A percentile compares a stretch with the other conserved stretches of the same genome.
Conservation (phyloP, 2,888 invertebrate species). For the Odontocerum albicorne region DNA sequence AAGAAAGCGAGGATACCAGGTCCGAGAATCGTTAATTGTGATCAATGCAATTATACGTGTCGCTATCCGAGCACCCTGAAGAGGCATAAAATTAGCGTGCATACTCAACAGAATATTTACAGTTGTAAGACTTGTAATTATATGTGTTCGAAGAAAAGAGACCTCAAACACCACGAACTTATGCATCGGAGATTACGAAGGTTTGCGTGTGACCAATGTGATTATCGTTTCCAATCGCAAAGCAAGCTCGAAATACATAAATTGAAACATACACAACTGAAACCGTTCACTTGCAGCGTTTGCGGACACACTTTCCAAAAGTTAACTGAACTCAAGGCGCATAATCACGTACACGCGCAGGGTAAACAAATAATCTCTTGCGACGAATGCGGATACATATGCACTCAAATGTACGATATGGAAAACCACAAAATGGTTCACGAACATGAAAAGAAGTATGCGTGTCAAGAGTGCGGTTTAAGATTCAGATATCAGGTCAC, state of each 20-base stretch:
- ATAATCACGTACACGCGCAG: conserved; percentile 14
- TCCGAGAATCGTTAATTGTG: conserved; percentile 16
- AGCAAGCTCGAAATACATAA: conserved; percentile 23
- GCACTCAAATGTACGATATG: conserved; percentile 14
- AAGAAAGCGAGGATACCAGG: conserved; percentile 2
- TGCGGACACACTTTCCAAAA: conserved; percentile 16
- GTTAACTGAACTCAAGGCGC: conserved; percentile 13
- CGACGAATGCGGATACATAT: conserved; percentile 22
- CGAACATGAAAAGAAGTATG: conserved; percentile 15
- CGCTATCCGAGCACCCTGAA: conserved; percentile 22
- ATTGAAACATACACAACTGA: conserved; percentile 17
- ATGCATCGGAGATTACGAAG: conserved; percentile 14
- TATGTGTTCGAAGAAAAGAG: conserved; percentile 20
- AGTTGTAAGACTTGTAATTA: conserved; percentile 13
- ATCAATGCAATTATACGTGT: conserved; percentile 14
- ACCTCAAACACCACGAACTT: conserved; percentile 22
- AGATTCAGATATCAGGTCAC: conserved; percentile 21
- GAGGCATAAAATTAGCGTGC: conserved; percentile 18
- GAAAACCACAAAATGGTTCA: conserved; percentile 16
- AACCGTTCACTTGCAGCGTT: conserved; percentile 19
- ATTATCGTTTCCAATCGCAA: conserved; percentile 24
- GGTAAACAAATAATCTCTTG: conserved; percentile 15
- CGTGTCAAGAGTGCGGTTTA: conserved; percentile 18
- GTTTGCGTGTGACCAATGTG: conserved; percentile 22
- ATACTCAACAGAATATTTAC: conserved; percentile 15